Evolutionary conservation across 2,113 vertebrate species (phyloP).

Genomic region (Myrmophylax atrothorax): DNA sequence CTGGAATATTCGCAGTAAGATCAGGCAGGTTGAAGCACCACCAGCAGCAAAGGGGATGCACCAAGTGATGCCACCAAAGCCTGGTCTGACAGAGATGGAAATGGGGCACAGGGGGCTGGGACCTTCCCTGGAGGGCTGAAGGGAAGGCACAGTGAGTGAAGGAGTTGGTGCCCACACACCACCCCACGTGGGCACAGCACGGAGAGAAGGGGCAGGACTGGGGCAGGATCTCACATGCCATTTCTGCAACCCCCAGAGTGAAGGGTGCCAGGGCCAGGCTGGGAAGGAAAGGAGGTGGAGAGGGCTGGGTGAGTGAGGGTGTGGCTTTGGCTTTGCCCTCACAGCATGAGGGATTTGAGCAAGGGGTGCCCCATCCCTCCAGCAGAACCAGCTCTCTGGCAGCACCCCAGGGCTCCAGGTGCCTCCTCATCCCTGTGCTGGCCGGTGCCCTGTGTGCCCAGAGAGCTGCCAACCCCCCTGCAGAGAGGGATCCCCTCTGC

Average conservation of each 20-base stretch:
- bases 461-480: not conserved
- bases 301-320: not conserved
- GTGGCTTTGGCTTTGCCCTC: not conserved
- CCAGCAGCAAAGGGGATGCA: not conserved
- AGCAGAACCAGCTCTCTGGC: not conserved
- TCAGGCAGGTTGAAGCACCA: rapidly evolving
- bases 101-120: not conserved
- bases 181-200: not conserved
- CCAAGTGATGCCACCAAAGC: not conserved
- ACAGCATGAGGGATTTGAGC: rapidly evolving
- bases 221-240: not conserved
- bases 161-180: not conserved
- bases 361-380: not conserved
- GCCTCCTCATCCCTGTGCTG: not conserved
- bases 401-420: not conserved
- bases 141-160: not conserved
- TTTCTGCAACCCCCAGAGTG: not conserved
- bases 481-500: not conserved
- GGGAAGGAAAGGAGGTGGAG: not conserved
- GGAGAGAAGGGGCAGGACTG: not conserved
- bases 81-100: not conserved
- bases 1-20: rapidly evolving
- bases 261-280: not conserved
- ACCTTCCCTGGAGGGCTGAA: not conserved
- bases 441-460: not conserved